phyloP scores from a whole-genome alignment of 1,140 invertebrate genomes.

The Brachionus rotundiformis region DNA sequence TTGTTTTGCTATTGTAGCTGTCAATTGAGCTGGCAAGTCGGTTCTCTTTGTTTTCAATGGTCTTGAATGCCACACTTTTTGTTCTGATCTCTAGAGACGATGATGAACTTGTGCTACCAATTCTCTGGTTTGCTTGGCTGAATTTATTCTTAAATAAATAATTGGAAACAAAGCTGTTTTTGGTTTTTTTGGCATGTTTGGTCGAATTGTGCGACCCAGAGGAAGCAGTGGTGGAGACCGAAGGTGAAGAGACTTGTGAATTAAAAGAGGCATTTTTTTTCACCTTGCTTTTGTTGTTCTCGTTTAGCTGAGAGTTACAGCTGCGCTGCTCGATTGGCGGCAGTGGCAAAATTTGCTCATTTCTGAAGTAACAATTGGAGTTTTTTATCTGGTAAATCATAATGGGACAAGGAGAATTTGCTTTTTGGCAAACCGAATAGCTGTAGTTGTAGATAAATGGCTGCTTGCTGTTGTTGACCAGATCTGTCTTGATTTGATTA shows the following conservation, averaged over 20 bases:
- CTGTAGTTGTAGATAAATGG: not conserved
- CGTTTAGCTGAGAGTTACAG: not conserved
- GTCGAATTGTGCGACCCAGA: too few relatives aligned
- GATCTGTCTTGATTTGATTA: conserved; percentile 3
- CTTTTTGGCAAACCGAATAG: not conserved
- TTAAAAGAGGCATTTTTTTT: not conserved
- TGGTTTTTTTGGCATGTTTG: not conserved
- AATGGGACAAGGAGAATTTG: not conserved
- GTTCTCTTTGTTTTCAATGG: not conserved
- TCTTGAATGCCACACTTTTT: not conserved
- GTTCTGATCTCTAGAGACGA: not conserved
- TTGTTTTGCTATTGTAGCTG: not conserved
- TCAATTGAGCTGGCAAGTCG: not conserved
- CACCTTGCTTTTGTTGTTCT: not conserved
- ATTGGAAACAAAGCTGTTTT: conserved; percentile 11
- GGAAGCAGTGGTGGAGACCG: not conserved
- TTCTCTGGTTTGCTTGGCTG: not conserved
- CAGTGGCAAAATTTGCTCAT: not conserved
- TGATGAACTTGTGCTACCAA: not conserved
- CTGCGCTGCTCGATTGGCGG: not conserved
- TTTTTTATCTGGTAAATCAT: conserved; percentile 18
- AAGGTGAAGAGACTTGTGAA: not conserved
- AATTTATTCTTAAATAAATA: conserved; percentile 15
- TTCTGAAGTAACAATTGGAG: not conserved
- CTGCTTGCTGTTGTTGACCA: not conserved